Base-by-base conservation (phyloP, 2,113 vertebrate genomes). In the Plectropomus leopardus region DNA sequence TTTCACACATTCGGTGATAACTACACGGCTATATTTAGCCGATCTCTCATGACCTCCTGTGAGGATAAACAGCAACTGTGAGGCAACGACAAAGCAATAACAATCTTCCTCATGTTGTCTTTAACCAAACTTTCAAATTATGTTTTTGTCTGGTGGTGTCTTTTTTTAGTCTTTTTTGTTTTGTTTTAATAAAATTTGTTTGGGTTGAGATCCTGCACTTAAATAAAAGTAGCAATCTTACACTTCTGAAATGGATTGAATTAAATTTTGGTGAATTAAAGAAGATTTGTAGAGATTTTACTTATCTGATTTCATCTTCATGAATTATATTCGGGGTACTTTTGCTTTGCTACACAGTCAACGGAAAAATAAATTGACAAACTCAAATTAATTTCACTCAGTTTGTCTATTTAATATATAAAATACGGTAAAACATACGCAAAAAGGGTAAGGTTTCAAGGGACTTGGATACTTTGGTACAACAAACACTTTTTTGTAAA, bases 401-500 rank as follows among this genome's bases (percentile, higher is more conserved):
- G 89, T 95, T 95, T 95, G 94, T 95, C 94, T 95, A 95, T 96
- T 96, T 96, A 96, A 96, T 96, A 96, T 96, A 96, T 95, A 96
- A 96, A 96, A 96, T 95, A 96, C 94, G 91, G 94, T 96, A 95
- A 95, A 95, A 95, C 95, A 96, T 96, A 95, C 94, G 95, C 95
- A 95, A 95, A 95, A 95, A 94, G 95, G 95, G 92, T 88, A 94
- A 95, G 94, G 93, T 93, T 94, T 95, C 95, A 96, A 96, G 96
- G 95, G 96, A 96, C 96, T 96, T 96, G 94, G 96, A 97, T 96
- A 95, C 96, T 97, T 96, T 96, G 96, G 96, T 97, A 96, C 97
- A 96, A 96, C 96, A 96, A 96, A 96, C 96, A 96, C 95, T 96
- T 95, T 95, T 96, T 96, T 97, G 96, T 96, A 96, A 97, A 97